These are phyloP conservation scores for Entomobrya multifasciata DNA, from an alignment of 2,888 invertebrate species.

Conservation along the genomic window DNA sequence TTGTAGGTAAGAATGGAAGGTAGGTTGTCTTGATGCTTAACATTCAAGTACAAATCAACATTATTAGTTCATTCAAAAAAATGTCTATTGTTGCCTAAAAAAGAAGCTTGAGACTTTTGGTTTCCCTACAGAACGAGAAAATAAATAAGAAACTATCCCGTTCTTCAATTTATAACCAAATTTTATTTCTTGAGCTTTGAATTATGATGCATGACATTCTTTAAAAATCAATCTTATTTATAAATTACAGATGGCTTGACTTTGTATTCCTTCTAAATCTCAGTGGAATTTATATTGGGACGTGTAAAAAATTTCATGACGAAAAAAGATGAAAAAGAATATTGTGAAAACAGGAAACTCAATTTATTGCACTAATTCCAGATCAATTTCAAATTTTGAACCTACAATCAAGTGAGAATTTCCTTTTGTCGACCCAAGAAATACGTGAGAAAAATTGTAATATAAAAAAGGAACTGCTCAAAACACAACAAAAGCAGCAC, in stretches of 20 bases:
- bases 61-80: too few species aligned
- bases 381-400: slow-evolving; percentile 75
- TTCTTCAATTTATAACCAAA: slow-evolving; percentile 49
- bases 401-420: slow-evolving; percentile 50
- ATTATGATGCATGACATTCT: too few species aligned
- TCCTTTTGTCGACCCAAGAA: slow-evolving; percentile 52
- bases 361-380: slow-evolving; percentile 73
- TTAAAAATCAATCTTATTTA: too few species aligned
- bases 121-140: slow-evolving; percentile 3
- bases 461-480: not conserved
- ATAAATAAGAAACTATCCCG: slow-evolving; percentile 28
- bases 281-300: too few species aligned
- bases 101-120: slow-evolving; percentile 11
- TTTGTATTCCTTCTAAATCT: too few species aligned
- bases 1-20: not conserved
- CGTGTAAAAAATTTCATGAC: too few species aligned
- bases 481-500: not conserved
- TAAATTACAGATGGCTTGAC: too few species aligned
- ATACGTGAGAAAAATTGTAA: slow-evolving; percentile 73
- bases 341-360: slow-evolving; percentile 31
- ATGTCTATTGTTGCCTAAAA: slow-evolving; percentile 1
- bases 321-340: not conserved
- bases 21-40: too few species aligned
- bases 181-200: not conserved
- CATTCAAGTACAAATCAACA: too few species aligned